A percentile compares a stretch with the other conserved stretches of the same genome.
Evolutionary conservation across 2,797 vertebrate species (phyloP).

Genomic region (Botia almorhae): DNA sequence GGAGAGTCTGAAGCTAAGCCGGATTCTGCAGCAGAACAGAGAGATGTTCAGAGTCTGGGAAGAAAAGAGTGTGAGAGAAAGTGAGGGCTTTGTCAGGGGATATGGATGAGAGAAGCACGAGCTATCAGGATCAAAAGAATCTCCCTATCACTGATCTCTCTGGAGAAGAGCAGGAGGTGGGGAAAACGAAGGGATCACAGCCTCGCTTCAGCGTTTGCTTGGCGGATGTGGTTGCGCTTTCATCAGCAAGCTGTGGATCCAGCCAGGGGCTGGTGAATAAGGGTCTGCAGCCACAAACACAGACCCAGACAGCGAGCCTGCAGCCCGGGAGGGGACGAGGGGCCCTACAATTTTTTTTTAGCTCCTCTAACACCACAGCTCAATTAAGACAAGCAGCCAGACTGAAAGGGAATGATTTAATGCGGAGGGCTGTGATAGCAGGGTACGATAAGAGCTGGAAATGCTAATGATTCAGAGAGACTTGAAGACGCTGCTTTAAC

Average conservation of each 20-base stretch:
- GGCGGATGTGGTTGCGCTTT: conserved; percentile 34
- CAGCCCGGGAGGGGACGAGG: conserved; percentile 25
- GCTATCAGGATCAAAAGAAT: conserved; percentile 69
- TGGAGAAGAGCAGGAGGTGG: conserved; percentile 35
- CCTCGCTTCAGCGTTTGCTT: conserved; percentile 25
- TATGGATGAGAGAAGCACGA: conserved; percentile 63
- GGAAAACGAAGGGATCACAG: conserved; percentile 30
- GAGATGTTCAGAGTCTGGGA: conserved; percentile 23
- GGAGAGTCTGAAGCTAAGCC: conserved; percentile 54
- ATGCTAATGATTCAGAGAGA: conserved; percentile 28
- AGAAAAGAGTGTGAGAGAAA: conserved; percentile 24
- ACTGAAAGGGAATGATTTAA: conserved; percentile 56
- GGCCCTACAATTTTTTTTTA: neutral
- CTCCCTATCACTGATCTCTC: conserved; percentile 50
- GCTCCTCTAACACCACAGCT: conserved; percentile 37
- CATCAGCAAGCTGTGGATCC: conserved; percentile 42
- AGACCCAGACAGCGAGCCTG: conserved; percentile 58
- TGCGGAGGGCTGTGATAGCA: conserved; percentile 42
- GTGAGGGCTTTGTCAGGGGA: conserved; percentile 64
- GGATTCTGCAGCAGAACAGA: conserved; percentile 36
- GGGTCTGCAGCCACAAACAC: conserved; percentile 20
- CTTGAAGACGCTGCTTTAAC: conserved; percentile 21
- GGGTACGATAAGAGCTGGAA: conserved; percentile 27
- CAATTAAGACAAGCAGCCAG: conserved; percentile 49
- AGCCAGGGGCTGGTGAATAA: conserved; percentile 34